A percentile compares a stretch with the other conserved stretches of the same genome.
Evolutionary conservation across 2,113 vertebrate genomes (phyloP).

Genomic region (Catagonus wagneri): DNA sequence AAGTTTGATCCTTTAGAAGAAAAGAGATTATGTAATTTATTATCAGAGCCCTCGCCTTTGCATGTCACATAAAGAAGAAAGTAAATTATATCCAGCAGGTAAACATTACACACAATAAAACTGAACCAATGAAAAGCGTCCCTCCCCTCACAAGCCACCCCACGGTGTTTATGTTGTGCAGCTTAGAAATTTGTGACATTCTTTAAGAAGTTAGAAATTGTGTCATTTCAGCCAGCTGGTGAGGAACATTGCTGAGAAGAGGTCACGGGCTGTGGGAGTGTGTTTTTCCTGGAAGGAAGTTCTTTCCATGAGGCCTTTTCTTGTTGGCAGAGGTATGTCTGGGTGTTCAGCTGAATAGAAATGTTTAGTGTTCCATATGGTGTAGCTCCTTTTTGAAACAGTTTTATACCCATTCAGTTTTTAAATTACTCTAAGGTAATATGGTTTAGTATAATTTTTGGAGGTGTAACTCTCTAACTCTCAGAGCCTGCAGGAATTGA

Average conservation of each 20-base stretch:
- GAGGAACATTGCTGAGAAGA: not conserved
- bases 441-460: not conserved
- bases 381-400: not conserved
- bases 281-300: not conserved
- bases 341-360: not conserved
- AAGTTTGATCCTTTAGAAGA: not conserved
- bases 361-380: not conserved
- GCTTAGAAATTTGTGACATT: not conserved
- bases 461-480: not conserved
- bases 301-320: not conserved
- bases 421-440: conserved; percentile 17
- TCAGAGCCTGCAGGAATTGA: not conserved
- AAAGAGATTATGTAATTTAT: not conserved
- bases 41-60: conserved; percentile 6
- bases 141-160: not conserved
- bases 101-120: not conserved
- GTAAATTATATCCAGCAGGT: not conserved
- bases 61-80: not conserved
- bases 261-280: not conserved
- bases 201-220: not conserved
- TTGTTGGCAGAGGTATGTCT: not conserved
- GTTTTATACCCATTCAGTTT: conserved; percentile 38
- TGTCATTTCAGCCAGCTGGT: not conserved
- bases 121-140: not conserved
- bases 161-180: fast-evolving